phyloP scores from a whole-genome alignment of 2,113 vertebrate species.

The Actenoides lindsayi region DNA sequence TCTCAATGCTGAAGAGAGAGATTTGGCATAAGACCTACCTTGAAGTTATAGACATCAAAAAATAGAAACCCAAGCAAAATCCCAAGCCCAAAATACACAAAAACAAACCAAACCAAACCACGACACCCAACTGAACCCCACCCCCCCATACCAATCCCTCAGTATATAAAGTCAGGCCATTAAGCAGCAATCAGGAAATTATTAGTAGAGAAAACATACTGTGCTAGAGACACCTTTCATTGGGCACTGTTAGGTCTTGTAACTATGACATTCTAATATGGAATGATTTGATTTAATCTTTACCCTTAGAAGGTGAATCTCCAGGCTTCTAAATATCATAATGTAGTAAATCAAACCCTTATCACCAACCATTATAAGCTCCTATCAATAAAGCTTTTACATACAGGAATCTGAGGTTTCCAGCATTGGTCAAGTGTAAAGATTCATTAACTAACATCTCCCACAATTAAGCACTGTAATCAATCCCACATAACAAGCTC shows the following conservation, averaged over 20 bases:
- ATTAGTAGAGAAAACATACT: background rate
- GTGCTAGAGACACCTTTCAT: background rate
- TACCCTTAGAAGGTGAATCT: background rate
- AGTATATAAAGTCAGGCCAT: background rate
- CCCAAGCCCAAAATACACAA: background rate
- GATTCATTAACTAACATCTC: background rate
- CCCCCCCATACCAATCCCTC: background rate
- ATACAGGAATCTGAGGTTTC: background rate
- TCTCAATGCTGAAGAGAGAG: background rate
- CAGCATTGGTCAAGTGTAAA: background rate
- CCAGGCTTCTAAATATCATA: background rate
- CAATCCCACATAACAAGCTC: background rate
- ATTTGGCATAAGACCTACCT: background rate
- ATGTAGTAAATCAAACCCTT: background rate
- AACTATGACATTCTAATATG: background rate
- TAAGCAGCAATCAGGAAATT: background rate
- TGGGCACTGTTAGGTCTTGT: background rate
- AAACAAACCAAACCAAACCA: background rate
- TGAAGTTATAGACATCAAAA: background rate
- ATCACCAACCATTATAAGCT: background rate
- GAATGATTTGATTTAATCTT: background rate
- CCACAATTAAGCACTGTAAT: background rate
- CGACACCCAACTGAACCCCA: background rate
- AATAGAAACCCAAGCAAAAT: background rate
- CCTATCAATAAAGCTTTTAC: background rate